phyloP scores from a whole-genome alignment of 2,797 vertebrate species.

The Acestrorhynchus altus region DNA sequence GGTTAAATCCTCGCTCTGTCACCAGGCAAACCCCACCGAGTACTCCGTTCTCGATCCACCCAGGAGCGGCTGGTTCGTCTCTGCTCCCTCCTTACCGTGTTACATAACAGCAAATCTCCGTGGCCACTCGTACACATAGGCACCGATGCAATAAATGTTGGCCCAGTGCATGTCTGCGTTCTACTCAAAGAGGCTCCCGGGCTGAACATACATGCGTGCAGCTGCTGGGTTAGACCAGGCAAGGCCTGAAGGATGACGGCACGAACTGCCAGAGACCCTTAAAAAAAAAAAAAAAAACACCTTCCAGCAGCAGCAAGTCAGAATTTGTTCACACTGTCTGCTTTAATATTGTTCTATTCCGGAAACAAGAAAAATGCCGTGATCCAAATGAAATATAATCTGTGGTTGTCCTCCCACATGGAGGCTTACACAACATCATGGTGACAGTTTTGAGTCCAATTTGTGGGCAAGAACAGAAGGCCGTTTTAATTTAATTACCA shows the following conservation, averaged over 20 bases:
- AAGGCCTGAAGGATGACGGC: neutral
- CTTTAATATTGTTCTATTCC: slow-evolving; percentile 57
- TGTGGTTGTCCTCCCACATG: slow-evolving; percentile 61
- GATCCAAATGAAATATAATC: slow-evolving; percentile 67
- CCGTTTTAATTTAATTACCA: slow-evolving; percentile 67
- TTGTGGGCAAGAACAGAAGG: slow-evolving; percentile 62
- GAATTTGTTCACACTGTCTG: slow-evolving; percentile 31
- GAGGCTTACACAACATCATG: slow-evolving; percentile 63
- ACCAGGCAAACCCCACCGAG: slow-evolving; percentile 37
- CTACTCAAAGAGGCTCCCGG: neutral
- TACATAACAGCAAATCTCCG: slow-evolving; percentile 67
- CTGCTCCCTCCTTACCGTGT: slow-evolving; percentile 50
- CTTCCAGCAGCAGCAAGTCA: neutral
- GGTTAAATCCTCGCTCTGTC: slow-evolving; percentile 39
- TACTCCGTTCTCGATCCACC: slow-evolving; percentile 8
- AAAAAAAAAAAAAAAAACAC: neutral
- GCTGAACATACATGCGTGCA: slow-evolving; percentile 2
- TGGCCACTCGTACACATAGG: slow-evolving; percentile 52
- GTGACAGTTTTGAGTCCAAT: slow-evolving; percentile 60
- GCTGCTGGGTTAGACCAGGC: neutral
- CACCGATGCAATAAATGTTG: slow-evolving; percentile 53
- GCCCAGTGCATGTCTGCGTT: neutral
- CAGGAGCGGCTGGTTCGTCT: slow-evolving; percentile 58
- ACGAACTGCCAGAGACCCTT: neutral
- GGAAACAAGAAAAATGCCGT: slow-evolving; percentile 34